phyloP scores from a whole-genome alignment of 2,113 vertebrate genomes.

The Pyrgilauda ruficollis region DNA sequence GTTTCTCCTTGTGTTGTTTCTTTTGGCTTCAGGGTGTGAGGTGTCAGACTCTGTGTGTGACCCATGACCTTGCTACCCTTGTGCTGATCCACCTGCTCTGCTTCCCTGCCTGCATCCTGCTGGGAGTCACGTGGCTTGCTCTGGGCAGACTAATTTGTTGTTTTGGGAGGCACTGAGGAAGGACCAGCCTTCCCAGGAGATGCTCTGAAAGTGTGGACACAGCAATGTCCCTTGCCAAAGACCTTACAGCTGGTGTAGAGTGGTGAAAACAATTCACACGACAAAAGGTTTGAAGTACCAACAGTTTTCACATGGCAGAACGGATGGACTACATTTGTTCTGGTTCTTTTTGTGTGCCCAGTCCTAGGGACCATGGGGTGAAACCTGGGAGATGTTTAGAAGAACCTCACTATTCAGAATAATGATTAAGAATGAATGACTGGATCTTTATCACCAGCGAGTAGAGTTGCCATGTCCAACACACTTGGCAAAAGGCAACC shows the following conservation, averaged over 20 bases:
- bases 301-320: neutral
- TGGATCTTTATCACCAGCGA: neutral
- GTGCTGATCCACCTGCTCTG: neutral
- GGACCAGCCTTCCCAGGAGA: neutral
- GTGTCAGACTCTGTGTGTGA: neutral
- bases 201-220: neutral
- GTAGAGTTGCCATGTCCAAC: neutral
- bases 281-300: neutral
- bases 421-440: neutral
- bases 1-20: neutral
- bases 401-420: neutral
- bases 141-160: neutral
- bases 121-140: fast-evolving
- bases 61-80: neutral
- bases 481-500: neutral
- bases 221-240: neutral
- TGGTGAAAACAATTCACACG: neutral
- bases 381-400: neutral
- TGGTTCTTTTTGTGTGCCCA: neutral
- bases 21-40: neutral
- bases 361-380: neutral
- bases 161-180: neutral
- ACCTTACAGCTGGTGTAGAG: neutral
- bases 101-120: neutral
- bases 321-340: neutral